A percentile compares a stretch with the other conserved stretches of the same genome.
Conservation (phyloP, 2,113 vertebrate species). For the Nansenia antarctica region DNA sequence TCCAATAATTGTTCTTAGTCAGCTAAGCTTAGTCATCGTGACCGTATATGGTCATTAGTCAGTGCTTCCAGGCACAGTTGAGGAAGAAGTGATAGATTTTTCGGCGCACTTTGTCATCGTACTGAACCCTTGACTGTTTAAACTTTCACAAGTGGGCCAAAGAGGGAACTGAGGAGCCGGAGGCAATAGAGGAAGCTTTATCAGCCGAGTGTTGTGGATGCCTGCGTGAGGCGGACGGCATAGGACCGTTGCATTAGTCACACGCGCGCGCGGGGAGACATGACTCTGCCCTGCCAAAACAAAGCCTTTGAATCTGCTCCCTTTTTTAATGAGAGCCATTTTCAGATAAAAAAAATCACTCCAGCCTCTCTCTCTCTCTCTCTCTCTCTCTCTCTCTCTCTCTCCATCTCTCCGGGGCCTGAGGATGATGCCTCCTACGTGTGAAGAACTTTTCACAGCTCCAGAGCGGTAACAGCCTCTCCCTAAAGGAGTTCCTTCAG, state of each 20-base stretch:
- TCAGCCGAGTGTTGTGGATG: background rate
- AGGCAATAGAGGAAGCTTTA: background rate
- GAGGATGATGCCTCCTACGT: background rate
- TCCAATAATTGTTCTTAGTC: too few relatives aligned
- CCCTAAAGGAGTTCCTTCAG: background rate
- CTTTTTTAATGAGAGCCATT: background rate
- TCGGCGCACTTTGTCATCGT: too few relatives aligned
- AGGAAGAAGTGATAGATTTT: background rate
- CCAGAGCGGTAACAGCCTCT: background rate
- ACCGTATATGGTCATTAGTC: too few relatives aligned
- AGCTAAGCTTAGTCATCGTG: too few relatives aligned
- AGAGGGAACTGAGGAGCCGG: background rate
- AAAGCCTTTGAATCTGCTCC: background rate
- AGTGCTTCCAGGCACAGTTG: background rate
- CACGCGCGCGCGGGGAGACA: too few relatives aligned
- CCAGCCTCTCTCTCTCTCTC: background rate
- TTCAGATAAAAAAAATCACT: background rate
- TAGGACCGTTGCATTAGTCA: background rate
- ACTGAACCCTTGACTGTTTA: background rate
- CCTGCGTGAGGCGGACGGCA: background rate
- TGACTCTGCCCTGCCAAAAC: background rate
- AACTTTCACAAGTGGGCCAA: background rate
- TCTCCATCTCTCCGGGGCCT: conserved; percentile 5
- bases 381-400: background rate
- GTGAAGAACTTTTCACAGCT: background rate